phyloP scores from a whole-genome alignment of 2,113 vertebrate species.

The Microcebus lehilahytsara region DNA sequence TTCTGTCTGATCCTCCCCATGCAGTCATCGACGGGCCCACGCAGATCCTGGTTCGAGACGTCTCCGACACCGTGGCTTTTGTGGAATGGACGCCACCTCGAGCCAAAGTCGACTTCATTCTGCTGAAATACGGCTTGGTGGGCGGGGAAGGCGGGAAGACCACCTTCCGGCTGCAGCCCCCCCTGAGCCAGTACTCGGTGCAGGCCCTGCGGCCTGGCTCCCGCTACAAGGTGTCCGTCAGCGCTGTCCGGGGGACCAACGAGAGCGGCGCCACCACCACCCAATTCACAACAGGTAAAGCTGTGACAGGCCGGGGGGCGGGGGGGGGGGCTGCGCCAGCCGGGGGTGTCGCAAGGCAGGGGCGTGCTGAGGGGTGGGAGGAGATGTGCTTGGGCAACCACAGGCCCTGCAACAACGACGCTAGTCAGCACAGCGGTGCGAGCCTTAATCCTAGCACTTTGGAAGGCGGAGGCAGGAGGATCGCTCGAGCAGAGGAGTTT shows the following conservation, averaged over 20 bases:
- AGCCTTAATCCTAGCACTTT: no score
- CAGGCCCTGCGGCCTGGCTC: constrained; percentile 94
- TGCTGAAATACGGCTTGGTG: constrained; percentile 92
- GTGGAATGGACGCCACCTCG: constrained; percentile 95
- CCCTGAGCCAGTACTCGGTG: constrained; percentile 96
- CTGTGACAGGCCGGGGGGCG: accelerated
- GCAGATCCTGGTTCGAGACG: constrained; percentile 93
- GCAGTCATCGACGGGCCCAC: constrained; percentile 95
- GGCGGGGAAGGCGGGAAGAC: constrained; percentile 91
- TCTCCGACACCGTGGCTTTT: constrained; percentile 96
- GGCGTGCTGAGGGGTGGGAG: not conserved
- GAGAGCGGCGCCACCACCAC: constrained; percentile 89
- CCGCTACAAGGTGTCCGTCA: constrained; percentile 90
- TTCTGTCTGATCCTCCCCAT: not conserved
- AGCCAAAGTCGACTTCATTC: constrained; percentile 94
- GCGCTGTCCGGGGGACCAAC: constrained; percentile 89
- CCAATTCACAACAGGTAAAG: constrained; percentile 93
- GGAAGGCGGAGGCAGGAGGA: no score
- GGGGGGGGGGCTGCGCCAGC: accelerated
- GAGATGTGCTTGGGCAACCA: accelerated
- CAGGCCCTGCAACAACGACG: not conserved
- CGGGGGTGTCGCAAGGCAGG: accelerated
- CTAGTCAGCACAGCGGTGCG: accelerated
- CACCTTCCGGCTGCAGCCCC: constrained; percentile 95
- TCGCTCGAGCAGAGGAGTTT: no score